Base-by-base conservation (phyloP, 2,113 vertebrate species). In the Sebastes fasciatus region DNA sequence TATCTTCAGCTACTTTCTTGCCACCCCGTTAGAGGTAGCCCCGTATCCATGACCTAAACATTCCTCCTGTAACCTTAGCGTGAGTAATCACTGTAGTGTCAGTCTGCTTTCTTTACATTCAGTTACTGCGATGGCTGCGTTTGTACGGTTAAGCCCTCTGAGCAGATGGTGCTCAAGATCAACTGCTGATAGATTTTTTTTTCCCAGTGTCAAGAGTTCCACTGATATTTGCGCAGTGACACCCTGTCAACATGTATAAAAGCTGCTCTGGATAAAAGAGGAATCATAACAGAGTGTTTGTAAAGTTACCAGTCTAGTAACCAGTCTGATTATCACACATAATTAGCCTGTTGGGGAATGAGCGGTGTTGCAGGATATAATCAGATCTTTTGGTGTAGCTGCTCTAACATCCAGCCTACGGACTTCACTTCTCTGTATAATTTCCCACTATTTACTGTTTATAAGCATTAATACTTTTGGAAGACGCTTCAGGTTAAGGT, bases 151-250 rank as follows among this genome's bases (percentile, higher is more conserved):
- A 80, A 86, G 55, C 79, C 68, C 57, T 63, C 13, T 57, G 79
- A 83, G 40, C 83, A 82, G 60, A 83, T 83, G 83, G 66, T 21
- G 68, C 68, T 60, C n/a, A 43, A 77, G 62, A 83, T 80, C 63
- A 69, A 23, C 62, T 8, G n/a, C 72, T 60, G 75, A 67, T 75
- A 58, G 79, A 79, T 57, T 79, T 40, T 26, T 66, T 26, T 51
- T 48, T 4, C 34, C 34, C 34, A 64, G 52, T 69, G 79, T 75
- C 21, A 43, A 62, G 43, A 52, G 49, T 26, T 74, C 54, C 65
- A 64, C 43, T 64, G 67, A 79, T 76, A 34, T 66, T 79, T 64
- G 51, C 45, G 8, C 61, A 58, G 67, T 17, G 1, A 51, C 67
- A 19, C 43, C 4, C 52, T 49, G 70, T 60, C 51, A 19, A 49